A percentile compares a stretch with the other conserved stretches of the same genome.
phyloP scores from a whole-genome alignment of 1,140 invertebrate species.

The Pseudomyrmex concolor region DNA sequence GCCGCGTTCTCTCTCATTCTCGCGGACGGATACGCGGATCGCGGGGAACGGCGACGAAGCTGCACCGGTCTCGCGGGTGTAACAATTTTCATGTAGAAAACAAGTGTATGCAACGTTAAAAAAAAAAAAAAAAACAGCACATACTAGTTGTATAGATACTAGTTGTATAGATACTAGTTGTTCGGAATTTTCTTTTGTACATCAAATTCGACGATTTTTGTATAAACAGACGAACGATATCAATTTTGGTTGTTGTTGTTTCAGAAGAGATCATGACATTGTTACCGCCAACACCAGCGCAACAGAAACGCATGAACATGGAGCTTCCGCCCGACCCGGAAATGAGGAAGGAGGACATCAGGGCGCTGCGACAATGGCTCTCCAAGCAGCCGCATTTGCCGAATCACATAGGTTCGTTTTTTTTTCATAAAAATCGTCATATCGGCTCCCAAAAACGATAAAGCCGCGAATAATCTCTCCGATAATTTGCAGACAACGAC shows the following conservation, averaged over 20 bases:
- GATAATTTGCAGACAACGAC: conserved; percentile 80
- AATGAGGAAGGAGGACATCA: conserved; percentile 79
- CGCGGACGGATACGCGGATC: no score
- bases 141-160: not conserved
- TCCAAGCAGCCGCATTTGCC: conserved; percentile 85
- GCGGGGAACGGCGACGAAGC: no score
- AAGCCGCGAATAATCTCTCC: no score
- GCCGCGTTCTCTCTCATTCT: no score
- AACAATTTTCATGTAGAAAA: no score
- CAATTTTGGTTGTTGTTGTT: not conserved
- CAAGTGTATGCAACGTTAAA: not conserved
- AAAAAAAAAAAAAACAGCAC: not conserved
- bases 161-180: not conserved
- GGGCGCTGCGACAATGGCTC: conserved; percentile 82
- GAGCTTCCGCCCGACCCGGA: conserved; percentile 79
- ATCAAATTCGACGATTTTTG: not conserved
- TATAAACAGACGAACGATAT: conserved; percentile 11
- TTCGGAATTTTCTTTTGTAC: not conserved
- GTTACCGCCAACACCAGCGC: conserved; percentile 79
- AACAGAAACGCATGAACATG: conserved; percentile 80
- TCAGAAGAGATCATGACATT: conserved; percentile 78
- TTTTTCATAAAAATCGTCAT: no score
- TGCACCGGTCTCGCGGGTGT: no score
- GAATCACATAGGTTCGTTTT: conserved; percentile 79
- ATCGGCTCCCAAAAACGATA: no score